These are phyloP conservation scores for Hormiphora californensis DNA, from an alignment of 37 sponge, comb jelly and placozoan species.

Conservation along the genomic window DNA sequence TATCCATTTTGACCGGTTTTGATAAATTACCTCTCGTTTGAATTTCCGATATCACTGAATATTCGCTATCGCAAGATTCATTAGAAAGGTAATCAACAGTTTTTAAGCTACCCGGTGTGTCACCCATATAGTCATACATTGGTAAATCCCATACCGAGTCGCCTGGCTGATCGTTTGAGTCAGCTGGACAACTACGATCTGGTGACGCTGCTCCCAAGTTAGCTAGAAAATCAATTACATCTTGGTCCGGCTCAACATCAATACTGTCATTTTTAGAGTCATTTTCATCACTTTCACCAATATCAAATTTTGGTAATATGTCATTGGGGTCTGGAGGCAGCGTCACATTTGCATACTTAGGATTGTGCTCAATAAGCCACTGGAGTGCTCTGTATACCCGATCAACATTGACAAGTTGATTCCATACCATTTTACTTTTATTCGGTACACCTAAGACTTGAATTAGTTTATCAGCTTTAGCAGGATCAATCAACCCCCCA, in stretches of 20 bases:
- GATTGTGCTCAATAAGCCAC: slow-evolving; percentile 4
- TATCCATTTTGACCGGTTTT: too few relatives aligned
- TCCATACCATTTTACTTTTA: neutral
- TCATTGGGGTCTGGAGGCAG: neutral
- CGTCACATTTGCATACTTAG: neutral
- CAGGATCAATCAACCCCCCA: neutral
- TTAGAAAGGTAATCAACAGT: too few relatives aligned
- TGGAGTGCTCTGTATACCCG: neutral
- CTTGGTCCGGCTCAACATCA: neutral
- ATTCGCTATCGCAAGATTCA: too few relatives aligned
- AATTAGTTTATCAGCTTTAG: neutral
- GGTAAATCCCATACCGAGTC: too few relatives aligned
- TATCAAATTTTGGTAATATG: neutral
- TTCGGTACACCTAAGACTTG: neutral
- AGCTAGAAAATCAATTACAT: too few relatives aligned
- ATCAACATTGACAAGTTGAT: neutral
- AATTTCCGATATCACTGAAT: too few relatives aligned
- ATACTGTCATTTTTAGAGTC: neutral
- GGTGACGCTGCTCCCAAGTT: too few relatives aligned
- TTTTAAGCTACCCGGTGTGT: too few relatives aligned
- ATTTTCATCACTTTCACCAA: neutral
- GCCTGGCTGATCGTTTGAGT: too few relatives aligned
- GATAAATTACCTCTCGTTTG: too few relatives aligned
- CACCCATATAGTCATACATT: too few relatives aligned
- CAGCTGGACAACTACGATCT: too few relatives aligned